phyloP scores from a whole-genome alignment of 92 coral and sea anemone species.

The Heteractis magnifica region DNA sequence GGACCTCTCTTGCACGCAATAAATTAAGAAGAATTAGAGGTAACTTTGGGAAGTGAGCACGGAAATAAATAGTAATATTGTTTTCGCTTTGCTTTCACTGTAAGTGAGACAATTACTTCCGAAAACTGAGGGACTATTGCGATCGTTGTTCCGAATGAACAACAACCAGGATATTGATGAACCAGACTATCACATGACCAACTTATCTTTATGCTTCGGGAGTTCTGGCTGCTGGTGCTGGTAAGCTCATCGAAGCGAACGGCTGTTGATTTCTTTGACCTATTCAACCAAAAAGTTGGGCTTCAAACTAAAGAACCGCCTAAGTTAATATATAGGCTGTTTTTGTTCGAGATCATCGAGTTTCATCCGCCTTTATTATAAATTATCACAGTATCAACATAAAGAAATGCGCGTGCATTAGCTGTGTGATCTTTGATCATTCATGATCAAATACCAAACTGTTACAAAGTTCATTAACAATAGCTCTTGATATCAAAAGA shows the following conservation, averaged over 20 bases:
- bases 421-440: slow-evolving; percentile 30
- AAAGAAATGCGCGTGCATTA: not conserved
- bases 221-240: slow-evolving; percentile 9
- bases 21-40: too few relatives aligned
- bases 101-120: too few relatives aligned
- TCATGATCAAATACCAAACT: not conserved
- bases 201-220: slow-evolving; percentile 24
- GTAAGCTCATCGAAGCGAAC: slow-evolving; percentile 10
- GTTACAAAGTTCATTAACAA: not conserved
- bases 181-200: not conserved
- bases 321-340: too few relatives aligned
- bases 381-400: not conserved
- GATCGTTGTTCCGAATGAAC: too few relatives aligned
- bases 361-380: too few relatives aligned
- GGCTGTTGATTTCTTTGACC: slow-evolving; percentile 11
- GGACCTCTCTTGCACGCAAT: too few relatives aligned
- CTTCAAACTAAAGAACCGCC: not conserved
- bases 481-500: not conserved
- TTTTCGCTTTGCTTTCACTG: too few relatives aligned
- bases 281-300: not conserved
- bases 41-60: too few relatives aligned
- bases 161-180: too few relatives aligned
- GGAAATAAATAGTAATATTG: too few relatives aligned
- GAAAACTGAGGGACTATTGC: too few relatives aligned
- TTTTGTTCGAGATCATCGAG: not conserved